phyloP scores from a whole-genome alignment of 2,797 vertebrate genomes.

The Discoglossus pictus region DNA sequence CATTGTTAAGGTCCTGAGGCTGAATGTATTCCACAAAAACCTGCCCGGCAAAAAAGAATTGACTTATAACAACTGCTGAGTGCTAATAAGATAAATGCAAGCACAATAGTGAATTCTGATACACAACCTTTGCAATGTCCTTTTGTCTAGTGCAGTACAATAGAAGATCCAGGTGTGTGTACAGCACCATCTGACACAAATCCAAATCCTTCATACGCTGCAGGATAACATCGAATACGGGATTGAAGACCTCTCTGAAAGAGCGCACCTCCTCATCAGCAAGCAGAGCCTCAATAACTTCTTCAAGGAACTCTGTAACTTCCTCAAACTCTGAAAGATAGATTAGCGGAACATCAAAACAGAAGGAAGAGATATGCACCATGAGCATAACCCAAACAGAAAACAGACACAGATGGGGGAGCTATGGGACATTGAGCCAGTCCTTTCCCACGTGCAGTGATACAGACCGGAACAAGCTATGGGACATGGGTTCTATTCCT shows the following conservation, averaged over 20 bases:
- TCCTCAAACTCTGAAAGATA: slow-evolving; percentile 82
- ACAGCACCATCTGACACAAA: slow-evolving; percentile 89
- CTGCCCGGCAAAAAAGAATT: slow-evolving; percentile 59
- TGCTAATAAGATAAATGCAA: not conserved
- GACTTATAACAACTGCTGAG: no score
- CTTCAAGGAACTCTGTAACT: slow-evolving; percentile 88
- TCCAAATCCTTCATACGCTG: slow-evolving; percentile 89
- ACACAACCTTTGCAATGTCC: slow-evolving; percentile 86
- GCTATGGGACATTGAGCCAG: no score
- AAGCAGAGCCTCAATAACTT: slow-evolving; percentile 81
- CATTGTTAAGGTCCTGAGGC: slow-evolving; percentile 90
- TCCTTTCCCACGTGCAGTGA: no score
- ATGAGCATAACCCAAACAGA: no score
- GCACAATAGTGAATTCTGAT: not conserved
- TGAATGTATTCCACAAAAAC: slow-evolving; percentile 91
- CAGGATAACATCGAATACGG: slow-evolving; percentile 87
- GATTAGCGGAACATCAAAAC: not conserved
- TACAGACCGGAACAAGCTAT: no score
- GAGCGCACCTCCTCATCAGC: slow-evolving; percentile 92
- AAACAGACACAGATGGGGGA: no score
- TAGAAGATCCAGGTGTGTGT: slow-evolving; percentile 87
- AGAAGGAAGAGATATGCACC: not conserved
- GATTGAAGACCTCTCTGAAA: slow-evolving; percentile 90
- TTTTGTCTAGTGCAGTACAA: slow-evolving; percentile 93
- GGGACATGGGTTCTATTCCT: no score